Evolutionary conservation across 2,113 vertebrate species (phyloP), one percentile per base, ranked within the genome.

Genomic region (Athene noctua): DNA sequence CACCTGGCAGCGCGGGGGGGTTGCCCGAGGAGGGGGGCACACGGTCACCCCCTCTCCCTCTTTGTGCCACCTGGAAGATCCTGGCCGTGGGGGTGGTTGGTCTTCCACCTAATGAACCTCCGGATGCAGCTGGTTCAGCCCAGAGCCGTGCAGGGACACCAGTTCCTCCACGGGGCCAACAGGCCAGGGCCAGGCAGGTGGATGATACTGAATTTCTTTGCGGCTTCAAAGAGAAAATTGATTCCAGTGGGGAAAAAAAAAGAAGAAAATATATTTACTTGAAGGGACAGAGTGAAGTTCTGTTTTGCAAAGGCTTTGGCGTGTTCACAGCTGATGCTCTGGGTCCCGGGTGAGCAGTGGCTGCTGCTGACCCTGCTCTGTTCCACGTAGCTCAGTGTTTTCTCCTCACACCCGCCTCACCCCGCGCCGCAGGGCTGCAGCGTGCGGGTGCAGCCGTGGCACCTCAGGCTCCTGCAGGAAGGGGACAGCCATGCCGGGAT

Each of bases 341-440:
- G 3, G 11, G 16, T 70, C 26, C 47, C 3, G 10, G 17, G 8
- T 38, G 22, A 17, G 23, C 52, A 30, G 42, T 7, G 18, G 21
- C 32, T 80, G 10, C 51, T 86, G 80, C 29, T 29, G 77, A 47
- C 10, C 3, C 12, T 23, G 36, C 47, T 58, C 34, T 30, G 26
- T 51, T 15, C 66, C 70, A 42, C 19, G 29, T 9, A 6, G 12
- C 30, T 1, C 2, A 23, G 34, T 1, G 11, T 30, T 23, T 14
- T 26, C 59, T 70, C 14, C 32, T 10, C 16, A 38, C 5, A 10
- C 46, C 74, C 1, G 0, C 34, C 72, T 38, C 29, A 38, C 10
- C 44, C n/a, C 3, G 22, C 2, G 2, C 66, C 42, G 63, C 34
- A 17, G 1, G 17, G 49, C 34, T 68, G 75, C 59, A 0, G 0